Percentiles rank a stretch among this genome's conserved stretches.
phyloP scores from a whole-genome alignment of 2,797 vertebrate species.

The Euthynnus affinis region DNA sequence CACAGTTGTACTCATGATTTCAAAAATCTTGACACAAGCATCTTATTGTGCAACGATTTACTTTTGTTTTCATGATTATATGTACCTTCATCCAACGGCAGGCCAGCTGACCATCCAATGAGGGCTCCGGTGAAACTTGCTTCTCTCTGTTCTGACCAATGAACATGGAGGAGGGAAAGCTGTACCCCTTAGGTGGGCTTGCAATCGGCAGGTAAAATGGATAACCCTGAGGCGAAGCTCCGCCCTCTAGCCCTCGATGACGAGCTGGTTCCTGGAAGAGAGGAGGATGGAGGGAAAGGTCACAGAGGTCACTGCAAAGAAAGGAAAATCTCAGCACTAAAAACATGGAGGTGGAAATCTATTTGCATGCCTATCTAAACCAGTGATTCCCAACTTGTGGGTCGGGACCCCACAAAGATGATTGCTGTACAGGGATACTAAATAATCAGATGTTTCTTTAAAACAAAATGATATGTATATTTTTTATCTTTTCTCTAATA shows the following conservation, averaged over 20 bases:
- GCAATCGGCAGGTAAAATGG: constrained; percentile 92
- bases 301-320: not conserved
- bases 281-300: not conserved
- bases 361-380: too few relatives aligned
- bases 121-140: constrained; percentile 87
- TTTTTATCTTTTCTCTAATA: too few relatives aligned
- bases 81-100: constrained; percentile 95
- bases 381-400: too few relatives aligned
- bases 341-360: not conserved
- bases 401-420: too few relatives aligned
- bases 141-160: constrained; percentile 88
- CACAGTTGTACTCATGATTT: not conserved
- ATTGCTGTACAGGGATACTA: too few relatives aligned
- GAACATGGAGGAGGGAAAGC: constrained; percentile 89
- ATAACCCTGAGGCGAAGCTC: constrained; percentile 87
- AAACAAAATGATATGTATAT: too few relatives aligned
- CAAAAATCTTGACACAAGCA: not conserved
- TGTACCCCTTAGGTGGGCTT: constrained; percentile 85
- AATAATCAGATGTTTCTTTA: too few relatives aligned
- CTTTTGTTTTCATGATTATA: not conserved
- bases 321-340: not conserved
- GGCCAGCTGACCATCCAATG: constrained; percentile 90
- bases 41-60: not conserved
- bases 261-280: constrained; percentile 87
- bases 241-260: constrained; percentile 85